Base-by-base conservation (phyloP, 2,888 invertebrate species). In the Cantharis rustica region DNA sequence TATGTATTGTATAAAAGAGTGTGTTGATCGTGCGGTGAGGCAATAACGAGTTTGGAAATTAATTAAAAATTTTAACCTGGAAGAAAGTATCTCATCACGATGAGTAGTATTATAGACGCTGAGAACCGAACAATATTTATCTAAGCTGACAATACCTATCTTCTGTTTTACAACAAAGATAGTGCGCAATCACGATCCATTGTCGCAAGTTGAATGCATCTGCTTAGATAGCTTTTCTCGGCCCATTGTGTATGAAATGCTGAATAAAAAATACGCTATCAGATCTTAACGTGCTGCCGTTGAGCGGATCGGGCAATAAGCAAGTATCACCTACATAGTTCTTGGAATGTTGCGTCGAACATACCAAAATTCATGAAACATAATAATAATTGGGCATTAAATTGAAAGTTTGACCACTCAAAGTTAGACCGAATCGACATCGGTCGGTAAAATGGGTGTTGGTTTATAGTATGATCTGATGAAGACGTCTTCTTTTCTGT, bases 111-210 rank as follows among this genome's bases (percentile, higher is more conserved):
- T 83, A 74, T 79, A 84, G 82, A 83, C 83, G 84, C 83, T 84
- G 84, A 84, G 84, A 84, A 84, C 82, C 81, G 79, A 73, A 68
- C 81, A 85, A 86, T 86, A 86, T 86, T 86, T 86, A 86, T 85
- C 84, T 85, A 84, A 83, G 80, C 82, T 82, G 82, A 86, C 86
- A 86, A 85, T 86, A 84, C 85, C 84, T 84, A 84, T 84, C 84
- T 83, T 84, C 82, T 83, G 83, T 84, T 85, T 84, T 83, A 80
- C 82, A 85, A 84, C 84, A 84, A 82, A 86, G 85, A 86, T 86
- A 86, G 80, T 84, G 86, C 86, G 84, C 83, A 84, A 85, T 86
- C 86, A 86, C 85, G 85, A 84, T 84, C 84, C 83, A 85, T 86
- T 86, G 86, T 86, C 85, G 82, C 85, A 81, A 81, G 78, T 81